These are phyloP conservation scores for Candoia aspera DNA, from an alignment of 2,113 vertebrate genomes.

Conservation along the genomic window DNA sequence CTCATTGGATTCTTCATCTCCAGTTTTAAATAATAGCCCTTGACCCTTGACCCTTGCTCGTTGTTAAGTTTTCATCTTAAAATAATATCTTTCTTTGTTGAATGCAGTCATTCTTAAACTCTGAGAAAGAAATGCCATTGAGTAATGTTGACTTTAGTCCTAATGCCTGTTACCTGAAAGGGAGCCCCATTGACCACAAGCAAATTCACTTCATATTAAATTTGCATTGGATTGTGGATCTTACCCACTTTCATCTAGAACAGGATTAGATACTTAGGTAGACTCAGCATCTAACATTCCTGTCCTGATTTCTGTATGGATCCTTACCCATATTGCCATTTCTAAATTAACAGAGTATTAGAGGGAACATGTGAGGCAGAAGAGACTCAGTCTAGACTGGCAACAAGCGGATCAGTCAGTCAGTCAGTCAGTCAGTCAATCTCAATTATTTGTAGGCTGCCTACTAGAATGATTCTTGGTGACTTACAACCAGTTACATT, in stretches of 20 bases:
- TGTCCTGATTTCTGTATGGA: not conserved
- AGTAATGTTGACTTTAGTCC: not conserved
- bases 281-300: too few species aligned
- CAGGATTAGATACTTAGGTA: not conserved
- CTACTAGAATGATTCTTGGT: not conserved
- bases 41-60: not conserved
- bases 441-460: not conserved
- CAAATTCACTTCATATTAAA: not conserved
- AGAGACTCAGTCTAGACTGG: not conserved
- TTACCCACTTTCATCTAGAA: not conserved
- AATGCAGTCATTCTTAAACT: not conserved
- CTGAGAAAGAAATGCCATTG: not conserved
- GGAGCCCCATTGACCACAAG: not conserved
- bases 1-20: not conserved
- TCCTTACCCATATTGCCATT: not conserved
- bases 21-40: not conserved
- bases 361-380: not conserved
- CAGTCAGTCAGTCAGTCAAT: not conserved
- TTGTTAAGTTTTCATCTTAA: not conserved
- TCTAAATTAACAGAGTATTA: not conserved
- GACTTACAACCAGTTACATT: not conserved
- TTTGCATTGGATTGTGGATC: not conserved
- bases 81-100: not conserved
- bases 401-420: not conserved
- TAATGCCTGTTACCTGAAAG: not conserved